Evolutionary conservation across 2,113 vertebrate species (phyloP), one percentile per base, ranked within the genome.

Genomic region (Lophura nycthemera): DNA sequence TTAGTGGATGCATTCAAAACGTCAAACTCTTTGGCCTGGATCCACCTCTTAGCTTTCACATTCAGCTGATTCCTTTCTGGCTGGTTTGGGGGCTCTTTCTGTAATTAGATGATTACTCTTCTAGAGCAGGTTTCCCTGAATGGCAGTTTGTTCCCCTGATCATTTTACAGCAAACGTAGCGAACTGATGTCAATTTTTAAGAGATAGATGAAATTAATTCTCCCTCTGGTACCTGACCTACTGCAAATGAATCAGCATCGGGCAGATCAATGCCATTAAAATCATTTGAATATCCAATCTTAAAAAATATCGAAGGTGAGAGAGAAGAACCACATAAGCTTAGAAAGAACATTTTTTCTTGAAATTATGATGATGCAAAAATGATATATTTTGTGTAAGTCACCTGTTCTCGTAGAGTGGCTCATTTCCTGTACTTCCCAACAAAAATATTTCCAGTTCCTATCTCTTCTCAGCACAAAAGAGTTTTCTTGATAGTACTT

Each of bases 21-120:
- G 45, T n/a, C 6, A 4, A 3, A 0, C 0, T 52, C 2, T 74
- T 6, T n/a, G 10, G 10, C 18, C 67, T 59, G 59, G 63, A 60
- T 61, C 85, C 6, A 25, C 2, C 14, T 20, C 52, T 76, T 9
- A 48, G 19, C 1, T 54, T 50, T 88, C 50, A n/a, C 30, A 57
- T 70, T 65, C 50, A 64, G 2, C 6, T 86, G n/a, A 66, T 54
- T 40, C 29, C 12, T 56, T 36, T 86, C 77, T 86, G 16, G 18
- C 3, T 34, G 13, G 12, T 66, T 85, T 90, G 2, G 36, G 7
- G n/a, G 9, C 5, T 71, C 27, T 80, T 73, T 66, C 7, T 3
- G 11, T 73, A 69, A 82, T 57, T 38, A 75, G 19, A 15, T 57
- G 7, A 22, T 86, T 56, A 15, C 8, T 30, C 56, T 42, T 32